Percentiles rank a stretch among this genome's conserved stretches.
Conservation (phyloP, 2,888 invertebrate genomes). For the Labia minor region DNA sequence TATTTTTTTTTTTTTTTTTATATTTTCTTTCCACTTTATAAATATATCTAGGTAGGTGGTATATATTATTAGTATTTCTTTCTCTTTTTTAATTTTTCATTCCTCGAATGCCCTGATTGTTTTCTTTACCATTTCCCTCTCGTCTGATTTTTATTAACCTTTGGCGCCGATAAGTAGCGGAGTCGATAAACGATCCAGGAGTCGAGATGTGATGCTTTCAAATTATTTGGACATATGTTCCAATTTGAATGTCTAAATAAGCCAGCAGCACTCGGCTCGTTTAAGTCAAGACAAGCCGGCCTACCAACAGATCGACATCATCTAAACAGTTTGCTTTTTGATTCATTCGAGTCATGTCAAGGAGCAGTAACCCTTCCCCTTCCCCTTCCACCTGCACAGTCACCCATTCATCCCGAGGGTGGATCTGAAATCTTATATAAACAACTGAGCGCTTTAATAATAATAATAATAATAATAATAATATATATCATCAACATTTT, state of each 20-base stretch:
- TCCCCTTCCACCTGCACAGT: too few relatives aligned
- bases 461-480: too few relatives aligned
- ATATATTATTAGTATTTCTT: too few relatives aligned
- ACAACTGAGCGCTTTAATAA: too few relatives aligned
- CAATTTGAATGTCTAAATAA: conserved; percentile 2
- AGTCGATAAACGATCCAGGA: neutral
- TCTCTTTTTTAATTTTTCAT: too few relatives aligned
- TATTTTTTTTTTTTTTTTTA: too few relatives aligned
- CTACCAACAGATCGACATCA: neutral
- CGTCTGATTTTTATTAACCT: neutral
- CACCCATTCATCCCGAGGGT: too few relatives aligned
- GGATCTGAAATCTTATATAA: too few relatives aligned
- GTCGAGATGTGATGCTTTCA: neutral
- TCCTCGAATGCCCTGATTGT: neutral
- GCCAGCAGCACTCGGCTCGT: conserved; percentile 1
- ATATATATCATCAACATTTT: too few relatives aligned
- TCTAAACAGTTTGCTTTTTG: conserved; percentile 13
- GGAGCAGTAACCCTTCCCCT: neutral
- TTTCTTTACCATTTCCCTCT: neutral
- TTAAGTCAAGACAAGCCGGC: neutral
- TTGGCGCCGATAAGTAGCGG: neutral
- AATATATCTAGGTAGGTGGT: too few relatives aligned
- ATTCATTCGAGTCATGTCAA: neutral
- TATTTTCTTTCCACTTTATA: too few relatives aligned
- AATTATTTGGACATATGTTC: conserved; percentile 2